phyloP scores from a whole-genome alignment of 2,797 vertebrate species.

The Discoglossus pictus region DNA sequence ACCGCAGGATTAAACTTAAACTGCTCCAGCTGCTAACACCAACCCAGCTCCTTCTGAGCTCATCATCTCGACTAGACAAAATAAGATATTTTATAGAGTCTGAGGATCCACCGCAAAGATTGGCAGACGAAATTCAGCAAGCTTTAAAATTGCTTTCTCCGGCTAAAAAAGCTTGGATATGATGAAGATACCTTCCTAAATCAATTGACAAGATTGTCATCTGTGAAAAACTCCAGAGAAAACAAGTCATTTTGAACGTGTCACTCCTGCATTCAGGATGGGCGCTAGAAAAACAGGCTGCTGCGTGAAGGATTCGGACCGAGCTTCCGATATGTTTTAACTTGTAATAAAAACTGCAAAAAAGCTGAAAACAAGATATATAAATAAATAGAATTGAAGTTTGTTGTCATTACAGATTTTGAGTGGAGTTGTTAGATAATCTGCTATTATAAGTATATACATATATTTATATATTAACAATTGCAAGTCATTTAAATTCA shows the following conservation, averaged over 20 bases:
- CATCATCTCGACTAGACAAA: conserved; percentile 1
- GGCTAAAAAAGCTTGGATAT: neutral
- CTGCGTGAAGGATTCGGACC: conserved; percentile 7
- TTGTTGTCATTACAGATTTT: no score
- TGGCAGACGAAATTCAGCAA: neutral
- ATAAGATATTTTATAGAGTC: neutral
- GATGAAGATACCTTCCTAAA: conserved; percentile 18
- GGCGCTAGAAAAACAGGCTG: conserved; percentile 12
- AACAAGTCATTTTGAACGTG: conserved; percentile 5
- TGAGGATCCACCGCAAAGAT: neutral
- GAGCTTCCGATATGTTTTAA: no score
- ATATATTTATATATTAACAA: no score
- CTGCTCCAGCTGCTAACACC: neutral
- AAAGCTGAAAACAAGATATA: no score
- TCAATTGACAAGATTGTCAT: conserved; percentile 38
- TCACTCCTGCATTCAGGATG: neutral
- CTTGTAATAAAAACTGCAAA: no score
- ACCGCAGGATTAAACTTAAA: neutral
- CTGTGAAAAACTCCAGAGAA: conserved; percentile 20
- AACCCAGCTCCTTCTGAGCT: neutral
- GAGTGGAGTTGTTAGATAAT: no score
- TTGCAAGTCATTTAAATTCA: no score
- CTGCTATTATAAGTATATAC: no score
- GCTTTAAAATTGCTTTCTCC: neutral
- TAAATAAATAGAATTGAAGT: no score